These are phyloP conservation scores for Malacoraja senta DNA, from an alignment of 2,797 vertebrate species.

Conservation along the genomic window DNA sequence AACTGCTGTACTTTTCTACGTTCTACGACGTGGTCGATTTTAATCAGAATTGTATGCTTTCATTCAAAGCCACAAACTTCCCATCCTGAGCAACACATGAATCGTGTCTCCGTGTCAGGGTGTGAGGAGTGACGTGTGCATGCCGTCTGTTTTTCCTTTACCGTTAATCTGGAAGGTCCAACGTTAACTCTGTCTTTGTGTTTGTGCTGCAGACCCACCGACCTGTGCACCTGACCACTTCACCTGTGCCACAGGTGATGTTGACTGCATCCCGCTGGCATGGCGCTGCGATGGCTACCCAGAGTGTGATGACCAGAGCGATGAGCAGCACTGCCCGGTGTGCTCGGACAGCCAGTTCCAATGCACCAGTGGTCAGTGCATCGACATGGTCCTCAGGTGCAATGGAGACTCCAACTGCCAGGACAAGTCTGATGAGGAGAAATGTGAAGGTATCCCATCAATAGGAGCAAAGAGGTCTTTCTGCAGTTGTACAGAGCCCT, in stretches of 20 bases:
- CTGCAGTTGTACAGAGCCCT: too few relatives aligned
- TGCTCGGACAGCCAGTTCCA: constrained; percentile 86
- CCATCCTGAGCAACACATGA: background rate
- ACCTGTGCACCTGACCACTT: constrained; percentile 95
- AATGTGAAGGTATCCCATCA: constrained; percentile 71
- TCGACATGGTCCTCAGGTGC: constrained; percentile 73
- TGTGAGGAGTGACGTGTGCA: background rate
- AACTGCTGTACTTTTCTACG: too few relatives aligned
- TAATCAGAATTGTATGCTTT: too few relatives aligned
- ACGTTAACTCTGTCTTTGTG: background rate
- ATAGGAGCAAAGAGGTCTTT: too few relatives aligned
- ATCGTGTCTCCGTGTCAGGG: background rate
- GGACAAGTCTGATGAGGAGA: constrained; percentile 88
- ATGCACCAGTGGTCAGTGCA: constrained; percentile 88
- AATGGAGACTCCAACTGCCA: constrained; percentile 88
- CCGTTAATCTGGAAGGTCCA: background rate
- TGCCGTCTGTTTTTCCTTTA: background rate
- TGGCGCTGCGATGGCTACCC: constrained; percentile 89
- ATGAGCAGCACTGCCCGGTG: constrained; percentile 83
- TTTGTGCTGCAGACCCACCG: constrained; percentile 73
- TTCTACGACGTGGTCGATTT: too few relatives aligned
- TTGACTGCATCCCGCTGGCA: constrained; percentile 90
- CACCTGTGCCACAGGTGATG: constrained; percentile 85
- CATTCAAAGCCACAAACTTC: background rate
- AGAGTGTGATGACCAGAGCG: constrained; percentile 87